A percentile compares a stretch with the other conserved stretches of the same genome.
Evolutionary conservation across 2,888 invertebrate species (phyloP).

Genomic region (Epirrita christyi): DNA sequence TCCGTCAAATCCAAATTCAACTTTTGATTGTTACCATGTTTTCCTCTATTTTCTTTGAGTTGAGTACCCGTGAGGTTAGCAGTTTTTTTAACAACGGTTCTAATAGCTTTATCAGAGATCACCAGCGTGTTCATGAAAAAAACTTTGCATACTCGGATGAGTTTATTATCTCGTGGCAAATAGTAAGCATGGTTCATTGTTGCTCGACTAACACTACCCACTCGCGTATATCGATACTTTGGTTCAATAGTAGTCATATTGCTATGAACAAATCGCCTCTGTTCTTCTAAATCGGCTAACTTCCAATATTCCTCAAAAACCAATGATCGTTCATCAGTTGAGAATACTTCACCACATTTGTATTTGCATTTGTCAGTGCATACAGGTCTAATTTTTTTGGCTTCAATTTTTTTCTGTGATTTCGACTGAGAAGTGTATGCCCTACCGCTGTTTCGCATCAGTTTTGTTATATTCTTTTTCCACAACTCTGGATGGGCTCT

Average conservation of each 20-base stretch:
- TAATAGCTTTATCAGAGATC: conserved; percentile 4
- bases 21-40: conserved; percentile 1
- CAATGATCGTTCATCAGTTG: neutral
- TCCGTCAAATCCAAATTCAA: neutral
- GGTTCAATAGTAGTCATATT: conserved; percentile 28
- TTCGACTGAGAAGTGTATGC: conserved; percentile 29
- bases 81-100: conserved; percentile 1
- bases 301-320: conserved; percentile 5
- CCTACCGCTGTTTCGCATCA: conserved; percentile 27
- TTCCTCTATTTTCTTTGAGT: conserved; percentile 2
- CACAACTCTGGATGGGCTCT: conserved; percentile 29
- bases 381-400: conserved; percentile 28
- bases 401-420: conserved; percentile 25
- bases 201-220: neutral
- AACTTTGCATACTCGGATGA: neutral
- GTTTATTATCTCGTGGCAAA: conserved; percentile 5
- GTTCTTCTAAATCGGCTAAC: conserved; percentile 16
- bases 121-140: neutral
- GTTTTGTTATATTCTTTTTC: conserved; percentile 31
- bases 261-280: conserved; percentile 21
- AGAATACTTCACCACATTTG: neutral
- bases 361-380: conserved; percentile 28
- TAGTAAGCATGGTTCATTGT: conserved; percentile 1
- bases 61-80: neutral
- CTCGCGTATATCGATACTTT: conserved; percentile 11